Evolutionary conservation across 1,140 invertebrate species (phyloP), one percentile per base, ranked within the genome.

Genomic region (Coelopa frigida): DNA sequence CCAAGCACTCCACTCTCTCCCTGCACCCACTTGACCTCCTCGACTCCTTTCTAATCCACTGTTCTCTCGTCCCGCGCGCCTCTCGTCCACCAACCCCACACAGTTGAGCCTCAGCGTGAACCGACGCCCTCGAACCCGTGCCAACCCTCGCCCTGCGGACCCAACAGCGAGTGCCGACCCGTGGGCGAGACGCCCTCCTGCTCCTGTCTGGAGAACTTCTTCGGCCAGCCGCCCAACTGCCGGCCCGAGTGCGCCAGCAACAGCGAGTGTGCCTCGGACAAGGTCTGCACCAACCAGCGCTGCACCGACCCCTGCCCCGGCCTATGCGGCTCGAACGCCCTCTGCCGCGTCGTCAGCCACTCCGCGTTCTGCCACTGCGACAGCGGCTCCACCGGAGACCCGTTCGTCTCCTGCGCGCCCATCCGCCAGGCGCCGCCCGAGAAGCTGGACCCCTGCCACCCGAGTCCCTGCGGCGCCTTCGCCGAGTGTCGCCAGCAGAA

Each of bases 281-380:
- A 74, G 45, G 77, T 80, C 3, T 85, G 83, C 56, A 70, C 78
- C 20, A 75, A 77, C 49, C 78, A 79, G 29, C 79, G 74, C 51
- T 85, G 84, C 59, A 68, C 73, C 44, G 78, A 88, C 64, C 85
- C 87, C 1, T 90, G 87, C 57, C 73, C 79, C 2, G 83, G 85
- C 38, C 77, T 83, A 6, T 91, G 88, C 59, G 85, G 87, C 10
- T 58, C 62, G 38, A 79, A 81, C 58, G 80, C 85, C 2, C 65
- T 80, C 23, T 90, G 87, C 64, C 72, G 79, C 45, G 82, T 88
- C 26, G 70, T 85, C 1, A 84, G 82, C 59, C 87, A 90, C 63
- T 75, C 81, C 20, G 80, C 86, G 18, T 78, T 80, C 51, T 90
- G 86, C 62, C 72, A 73, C 26, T 89, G 85, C 65, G 64, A 75